Percentiles rank a stretch among this genome's conserved stretches.
phyloP scores from a whole-genome alignment of 2,113 vertebrate genomes.

The Tyto alba region DNA sequence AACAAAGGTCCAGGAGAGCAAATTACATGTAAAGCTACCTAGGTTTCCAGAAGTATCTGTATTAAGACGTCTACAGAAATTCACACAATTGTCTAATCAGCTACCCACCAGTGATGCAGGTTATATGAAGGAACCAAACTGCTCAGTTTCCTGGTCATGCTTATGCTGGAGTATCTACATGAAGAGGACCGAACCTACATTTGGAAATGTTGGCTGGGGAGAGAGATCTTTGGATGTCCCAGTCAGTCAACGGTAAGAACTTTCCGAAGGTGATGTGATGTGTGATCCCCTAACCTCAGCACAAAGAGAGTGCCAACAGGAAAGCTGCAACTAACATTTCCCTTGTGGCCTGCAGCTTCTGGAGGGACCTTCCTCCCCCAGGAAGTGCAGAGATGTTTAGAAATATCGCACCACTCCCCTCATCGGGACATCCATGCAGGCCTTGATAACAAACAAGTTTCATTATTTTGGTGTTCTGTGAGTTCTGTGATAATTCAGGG shows the following conservation, averaged over 20 bases:
- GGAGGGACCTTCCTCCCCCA: not conserved
- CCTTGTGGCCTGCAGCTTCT: not conserved
- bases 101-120: not conserved
- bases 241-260: not conserved
- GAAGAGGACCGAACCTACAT: not conserved
- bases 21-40: not conserved
- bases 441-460: not conserved
- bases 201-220: not conserved
- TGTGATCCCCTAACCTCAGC: not conserved
- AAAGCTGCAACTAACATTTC: not conserved
- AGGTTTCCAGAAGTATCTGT: not conserved
- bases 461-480: not conserved
- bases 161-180: not conserved
- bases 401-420: not conserved
- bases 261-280: not conserved
- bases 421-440: not conserved
- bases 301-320: not conserved
- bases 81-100: rapidly evolving
- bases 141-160: not conserved
- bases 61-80: not conserved
- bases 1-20: not conserved
- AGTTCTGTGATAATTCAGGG: not conserved
- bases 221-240: not conserved
- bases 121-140: not conserved
- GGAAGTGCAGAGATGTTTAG: not conserved